phyloP scores from a whole-genome alignment of 2,113 vertebrate species.

The Otis tarda region DNA sequence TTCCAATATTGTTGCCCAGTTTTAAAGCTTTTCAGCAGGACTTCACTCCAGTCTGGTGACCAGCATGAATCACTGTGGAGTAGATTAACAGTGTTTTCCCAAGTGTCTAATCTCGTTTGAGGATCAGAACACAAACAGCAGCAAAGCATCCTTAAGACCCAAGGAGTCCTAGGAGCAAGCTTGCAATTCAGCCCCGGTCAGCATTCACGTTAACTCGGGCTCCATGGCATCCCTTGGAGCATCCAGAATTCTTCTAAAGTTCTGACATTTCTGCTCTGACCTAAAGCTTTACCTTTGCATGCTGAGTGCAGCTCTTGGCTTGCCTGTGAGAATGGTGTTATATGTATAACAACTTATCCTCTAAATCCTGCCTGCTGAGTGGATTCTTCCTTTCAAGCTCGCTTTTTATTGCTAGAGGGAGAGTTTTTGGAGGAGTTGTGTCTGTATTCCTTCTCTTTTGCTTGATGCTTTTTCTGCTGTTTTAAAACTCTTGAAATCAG shows the following conservation, averaged over 20 bases:
- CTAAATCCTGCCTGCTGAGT: slow-evolving; percentile 23
- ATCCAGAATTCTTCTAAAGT: slow-evolving; percentile 21
- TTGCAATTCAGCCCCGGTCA: neutral
- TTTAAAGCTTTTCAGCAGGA: slow-evolving; percentile 59
- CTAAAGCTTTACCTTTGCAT: slow-evolving; percentile 42
- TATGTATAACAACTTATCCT: slow-evolving; percentile 20
- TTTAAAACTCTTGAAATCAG: neutral
- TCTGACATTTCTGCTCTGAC: slow-evolving; percentile 15
- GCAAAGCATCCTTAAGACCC: slow-evolving; percentile 42
- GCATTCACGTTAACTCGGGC: neutral
- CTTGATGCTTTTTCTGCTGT: neutral
- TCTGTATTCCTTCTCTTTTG: neutral
- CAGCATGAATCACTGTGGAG: slow-evolving; percentile 28
- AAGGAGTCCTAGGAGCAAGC: neutral
- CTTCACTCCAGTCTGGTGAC: slow-evolving; percentile 16
- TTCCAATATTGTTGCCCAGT: slow-evolving; percentile 35
- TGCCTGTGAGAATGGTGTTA: neutral
- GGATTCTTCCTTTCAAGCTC: neutral
- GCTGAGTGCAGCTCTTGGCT: slow-evolving; percentile 20
- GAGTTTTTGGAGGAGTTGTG: neutral
- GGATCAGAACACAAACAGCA: slow-evolving; percentile 45
- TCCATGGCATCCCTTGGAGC: neutral
- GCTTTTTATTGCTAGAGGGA: neutral
- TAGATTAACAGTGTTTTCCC: slow-evolving; percentile 53
- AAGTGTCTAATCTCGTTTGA: slow-evolving; percentile 32